Percentiles rank a stretch among this genome's conserved stretches.
Conservation (phyloP, 2,888 invertebrate species). For the Lathronympha strigana region DNA sequence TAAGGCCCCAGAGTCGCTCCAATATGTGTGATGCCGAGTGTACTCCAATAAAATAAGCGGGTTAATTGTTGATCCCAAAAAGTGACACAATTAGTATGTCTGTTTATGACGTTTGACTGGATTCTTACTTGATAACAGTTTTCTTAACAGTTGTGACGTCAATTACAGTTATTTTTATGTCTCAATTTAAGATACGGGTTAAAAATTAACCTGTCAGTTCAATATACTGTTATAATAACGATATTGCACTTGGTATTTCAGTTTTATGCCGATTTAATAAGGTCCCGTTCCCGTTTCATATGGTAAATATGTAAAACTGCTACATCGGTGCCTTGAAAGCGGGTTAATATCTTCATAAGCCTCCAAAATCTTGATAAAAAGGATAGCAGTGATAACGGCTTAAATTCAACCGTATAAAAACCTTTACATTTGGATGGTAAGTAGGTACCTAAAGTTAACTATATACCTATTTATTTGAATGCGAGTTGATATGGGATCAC, state of each 20-base stretch:
- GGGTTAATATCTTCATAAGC: slow-evolving; percentile 31
- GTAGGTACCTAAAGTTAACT: slow-evolving; percentile 13
- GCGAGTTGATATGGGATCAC: slow-evolving; percentile 9
- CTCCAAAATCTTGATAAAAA: background rate
- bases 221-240: slow-evolving; percentile 13
- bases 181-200: slow-evolving; percentile 6
- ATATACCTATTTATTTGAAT: slow-evolving; percentile 3
- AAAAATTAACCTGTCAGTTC: slow-evolving; percentile 5
- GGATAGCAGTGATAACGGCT: background rate
- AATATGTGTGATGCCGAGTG: too few relatives aligned
- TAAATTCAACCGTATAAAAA: background rate
- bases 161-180: slow-evolving; percentile 10
- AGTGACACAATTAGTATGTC: background rate
- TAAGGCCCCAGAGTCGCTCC: too few relatives aligned
- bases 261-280: background rate
- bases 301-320: background rate
- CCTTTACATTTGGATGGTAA: background rate
- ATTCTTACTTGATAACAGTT: slow-evolving; percentile 1
- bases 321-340: slow-evolving; percentile 22
- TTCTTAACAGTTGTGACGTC: background rate
- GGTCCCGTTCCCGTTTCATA: background rate
- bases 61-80: too few relatives aligned
- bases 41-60: too few relatives aligned
- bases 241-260: slow-evolving; percentile 8
- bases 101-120: background rate